Base-by-base conservation (phyloP, 2,888 invertebrate species). In the Melieria crassipennis region DNA sequence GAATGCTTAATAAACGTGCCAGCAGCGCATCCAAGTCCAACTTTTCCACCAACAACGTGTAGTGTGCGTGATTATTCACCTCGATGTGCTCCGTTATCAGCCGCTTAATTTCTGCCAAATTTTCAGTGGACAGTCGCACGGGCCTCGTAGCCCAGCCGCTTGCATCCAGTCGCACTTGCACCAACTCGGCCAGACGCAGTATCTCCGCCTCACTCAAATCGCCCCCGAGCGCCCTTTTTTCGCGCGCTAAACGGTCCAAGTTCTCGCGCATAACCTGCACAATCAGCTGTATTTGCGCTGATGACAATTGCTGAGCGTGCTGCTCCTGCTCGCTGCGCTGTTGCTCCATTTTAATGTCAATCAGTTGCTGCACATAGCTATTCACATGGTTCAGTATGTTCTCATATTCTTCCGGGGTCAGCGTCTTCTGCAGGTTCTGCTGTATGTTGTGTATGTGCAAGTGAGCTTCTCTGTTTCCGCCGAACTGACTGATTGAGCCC, bases 311-410 rank as follows among this genome's bases (percentile, higher is more conserved):
- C 4, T 72, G n/a, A 1, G 60, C 52, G 5, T 67, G 57, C 63
- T 67, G 62, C 43, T 69, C 67, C 10, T 72, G 52, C 4, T 77
- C 65, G 3, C 70, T 30, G 4, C 72, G 70, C 65, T 82, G 79
- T 62, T 84, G 77, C 42, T 80, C 78, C 72, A 85, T 50, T 76
- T 85, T 85, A 42, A 82, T 72, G 50, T 84, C 81, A 43, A 87
- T 80, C 73, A 85, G 75, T 70, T 85, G 82, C 68, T 85, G 82
- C 73, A 87, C 82, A 72, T 87, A 86, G 65, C 74, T 81, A 67
- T 87, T 85, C 43, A 87, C 82, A 73, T 86, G 84, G 70, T 84
- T 83, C 45, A 87, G 75, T 70, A 87, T 82, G 73, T 83, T 83
- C 69, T 85, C 83, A 75, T 84, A 87, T 67, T 87, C 86, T 67